Percentiles rank a stretch among this genome's conserved stretches.
These are phyloP conservation scores for Parazoanthus swiftii DNA, from an alignment of 92 coral and sea anemone species.

Conservation along the genomic window DNA sequence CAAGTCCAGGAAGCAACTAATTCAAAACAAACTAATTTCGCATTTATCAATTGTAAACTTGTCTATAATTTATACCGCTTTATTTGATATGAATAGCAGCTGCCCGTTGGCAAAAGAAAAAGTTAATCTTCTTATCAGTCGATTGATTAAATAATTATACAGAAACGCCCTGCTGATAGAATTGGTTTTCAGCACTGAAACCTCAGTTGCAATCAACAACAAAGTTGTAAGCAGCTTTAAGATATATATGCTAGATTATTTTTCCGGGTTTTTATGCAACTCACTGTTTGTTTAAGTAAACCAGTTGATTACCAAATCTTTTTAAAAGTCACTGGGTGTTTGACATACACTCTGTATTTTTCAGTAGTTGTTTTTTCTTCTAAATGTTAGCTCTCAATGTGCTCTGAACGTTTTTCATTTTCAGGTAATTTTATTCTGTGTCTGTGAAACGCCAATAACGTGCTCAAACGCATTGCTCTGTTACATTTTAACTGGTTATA, in stretches of 20 bases:
- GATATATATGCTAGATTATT: neutral
- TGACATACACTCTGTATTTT: too few relatives aligned
- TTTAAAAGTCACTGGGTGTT: too few relatives aligned
- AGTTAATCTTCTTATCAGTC: neutral
- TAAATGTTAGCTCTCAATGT: too few relatives aligned
- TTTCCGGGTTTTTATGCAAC: neutral
- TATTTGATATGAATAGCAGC: neutral
- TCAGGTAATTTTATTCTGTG: too few relatives aligned
- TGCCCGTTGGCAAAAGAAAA: neutral
- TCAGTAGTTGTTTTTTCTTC: too few relatives aligned
- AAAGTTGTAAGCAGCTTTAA: too few relatives aligned
- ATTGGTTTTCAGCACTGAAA: too few relatives aligned
- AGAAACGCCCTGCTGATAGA: neutral
- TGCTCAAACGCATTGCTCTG: too few relatives aligned
- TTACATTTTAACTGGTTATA: too few relatives aligned
- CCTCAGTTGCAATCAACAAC: too few relatives aligned
- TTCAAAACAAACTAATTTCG: neutral
- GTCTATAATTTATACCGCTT: neutral
- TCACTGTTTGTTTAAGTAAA: neutral
- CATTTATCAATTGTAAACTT: neutral
- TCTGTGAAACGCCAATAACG: too few relatives aligned
- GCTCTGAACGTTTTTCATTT: too few relatives aligned
- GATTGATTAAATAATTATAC: neutral
- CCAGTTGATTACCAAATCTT: neutral
- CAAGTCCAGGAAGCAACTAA: neutral